Base-by-base conservation (phyloP, 2,888 invertebrate genomes). In the Pandemis cinnamomeana region DNA sequence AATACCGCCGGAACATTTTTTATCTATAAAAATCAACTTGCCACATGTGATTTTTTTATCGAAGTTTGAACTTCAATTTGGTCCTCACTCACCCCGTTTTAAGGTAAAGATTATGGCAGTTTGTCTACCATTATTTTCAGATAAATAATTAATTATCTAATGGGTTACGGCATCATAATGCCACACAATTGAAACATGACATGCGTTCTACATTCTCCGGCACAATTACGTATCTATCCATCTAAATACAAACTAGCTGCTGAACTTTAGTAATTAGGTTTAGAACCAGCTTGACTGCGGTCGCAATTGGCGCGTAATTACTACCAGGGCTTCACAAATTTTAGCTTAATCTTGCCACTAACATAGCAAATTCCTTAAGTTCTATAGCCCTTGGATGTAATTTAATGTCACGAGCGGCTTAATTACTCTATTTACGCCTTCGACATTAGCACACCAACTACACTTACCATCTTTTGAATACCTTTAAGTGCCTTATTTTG, bases 181-280 rank as follows among this genome's bases (percentile, higher is more conserved):
- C 27, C 20, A 27, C 27, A 10, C 4, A 58, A 58, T 58, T 27
- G 10, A 58, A 58, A 27, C 27, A 58, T 58, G 27, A 10, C 11
- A 11, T 58, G 27, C 58, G 58, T 27, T 27, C 27, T 27, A 58
- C 27, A 11, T 58, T 27, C 11, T 11, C 27, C 11, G 11, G 58
- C 27, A 27, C 20, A 58, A 58, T 58, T 20, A 20, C 27, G 58
- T 27, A 58, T 58, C 55, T 55, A 55, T 55, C 53, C 15, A 53
- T 15, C 51, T 51, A 51, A 51, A 15, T n/a, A 58, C 58, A 27
- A 5, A 27, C 58, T 27, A 58, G 58, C 58, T 58, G 27, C 58
- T 27, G 10, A 58, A 58, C 58, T 58, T 58, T 58, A 58, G 58
- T 58, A 58, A 58, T 58, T 58, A 58, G 58, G 58, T 27, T 58